Percentiles rank a stretch among this genome's conserved stretches.
These are phyloP conservation scores for Tetragonula clypearis DNA, from an alignment of 1,140 invertebrate species.

Conservation along the genomic window DNA sequence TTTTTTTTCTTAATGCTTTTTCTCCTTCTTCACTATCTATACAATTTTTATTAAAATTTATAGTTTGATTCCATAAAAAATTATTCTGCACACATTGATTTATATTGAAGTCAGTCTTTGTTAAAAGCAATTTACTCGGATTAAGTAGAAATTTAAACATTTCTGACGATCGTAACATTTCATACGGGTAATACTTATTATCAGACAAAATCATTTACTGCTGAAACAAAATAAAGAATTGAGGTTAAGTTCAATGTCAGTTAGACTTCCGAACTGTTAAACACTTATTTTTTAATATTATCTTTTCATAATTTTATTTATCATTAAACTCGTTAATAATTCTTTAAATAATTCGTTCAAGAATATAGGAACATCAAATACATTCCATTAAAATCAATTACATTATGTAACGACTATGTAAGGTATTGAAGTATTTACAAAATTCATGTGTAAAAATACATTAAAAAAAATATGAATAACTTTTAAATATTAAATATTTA, in stretches of 20 bases:
- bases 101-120: not conserved
- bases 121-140: not conserved
- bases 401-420: too few species aligned
- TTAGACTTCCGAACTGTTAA: not conserved
- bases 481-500: too few species aligned
- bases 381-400: too few species aligned
- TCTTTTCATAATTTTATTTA: not conserved
- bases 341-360: too few species aligned
- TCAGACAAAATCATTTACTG: not conserved
- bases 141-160: not conserved
- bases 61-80: not conserved
- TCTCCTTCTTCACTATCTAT: rapidly evolving
- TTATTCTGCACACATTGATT: not conserved
- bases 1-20: slow-evolving; percentile 10
- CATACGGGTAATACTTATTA: too few species aligned
- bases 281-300: not conserved
- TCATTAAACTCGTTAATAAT: too few species aligned
- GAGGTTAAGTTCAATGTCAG: not conserved
- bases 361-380: too few species aligned
- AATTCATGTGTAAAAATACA: not conserved
- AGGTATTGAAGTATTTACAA: too few species aligned
- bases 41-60: too few species aligned
- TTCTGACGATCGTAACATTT: not conserved
- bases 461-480: too few species aligned
- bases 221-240: not conserved